A percentile compares a stretch with the other conserved stretches of the same genome.
Evolutionary conservation across 2,888 invertebrate species (phyloP).

Genomic region (Lottia scabra): DNA sequence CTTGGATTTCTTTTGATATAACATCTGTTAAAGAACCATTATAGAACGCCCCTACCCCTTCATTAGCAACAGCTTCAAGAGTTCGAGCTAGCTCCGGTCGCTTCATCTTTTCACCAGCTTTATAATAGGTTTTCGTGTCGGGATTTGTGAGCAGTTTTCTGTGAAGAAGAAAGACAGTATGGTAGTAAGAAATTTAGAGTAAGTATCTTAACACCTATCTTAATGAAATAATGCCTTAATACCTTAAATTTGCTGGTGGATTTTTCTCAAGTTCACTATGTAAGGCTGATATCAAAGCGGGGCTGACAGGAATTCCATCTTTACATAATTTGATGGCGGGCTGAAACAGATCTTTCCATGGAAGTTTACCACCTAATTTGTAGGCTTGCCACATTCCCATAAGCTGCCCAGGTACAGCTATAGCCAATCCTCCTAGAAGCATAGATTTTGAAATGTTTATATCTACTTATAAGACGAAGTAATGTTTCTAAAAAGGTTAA

Average conservation of each 20-base stretch:
- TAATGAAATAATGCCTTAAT: too few relatives aligned
- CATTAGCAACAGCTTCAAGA: neutral
- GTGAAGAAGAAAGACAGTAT: too few relatives aligned
- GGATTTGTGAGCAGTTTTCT: constrained; percentile 21
- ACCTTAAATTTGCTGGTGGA: too few relatives aligned
- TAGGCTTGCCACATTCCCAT: constrained; percentile 13
- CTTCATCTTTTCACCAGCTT: constrained; percentile 11
- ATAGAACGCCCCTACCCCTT: constrained; percentile 4
- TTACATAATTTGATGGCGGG: constrained; percentile 5
- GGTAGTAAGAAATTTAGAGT: too few relatives aligned
- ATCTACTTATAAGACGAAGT: too few relatives aligned
- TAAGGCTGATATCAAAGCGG: neutral
- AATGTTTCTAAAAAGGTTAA: too few relatives aligned
- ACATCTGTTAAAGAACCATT: neutral
- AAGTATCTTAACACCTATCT: too few relatives aligned
- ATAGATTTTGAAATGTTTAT: too few relatives aligned
- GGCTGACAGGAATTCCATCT: neutral
- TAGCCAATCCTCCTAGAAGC: neutral
- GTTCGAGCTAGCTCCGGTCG: constrained; percentile 7
- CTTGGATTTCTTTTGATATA: constrained; percentile 7
- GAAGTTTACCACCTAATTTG: constrained; percentile 7
- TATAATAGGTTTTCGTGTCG: constrained; percentile 15
- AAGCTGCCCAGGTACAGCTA: constrained; percentile 7
- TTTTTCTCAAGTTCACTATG: neutral
- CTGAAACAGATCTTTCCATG: constrained; percentile 5